Evolutionary conservation across 2,797 vertebrate genomes (phyloP).

Genomic region (Neosilurus mollespiculum): DNA sequence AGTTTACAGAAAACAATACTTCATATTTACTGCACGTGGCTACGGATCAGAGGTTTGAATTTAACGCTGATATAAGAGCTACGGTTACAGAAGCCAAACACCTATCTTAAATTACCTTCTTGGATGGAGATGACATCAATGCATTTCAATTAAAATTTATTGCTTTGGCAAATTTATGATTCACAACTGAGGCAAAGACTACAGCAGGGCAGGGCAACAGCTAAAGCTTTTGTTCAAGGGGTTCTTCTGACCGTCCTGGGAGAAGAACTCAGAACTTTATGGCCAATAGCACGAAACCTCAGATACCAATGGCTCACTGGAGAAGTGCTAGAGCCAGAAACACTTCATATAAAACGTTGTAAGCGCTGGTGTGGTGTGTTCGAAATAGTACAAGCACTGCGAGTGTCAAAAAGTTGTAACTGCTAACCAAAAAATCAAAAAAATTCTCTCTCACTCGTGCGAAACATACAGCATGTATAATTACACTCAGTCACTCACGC

Average conservation of each 20-base stretch:
- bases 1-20: not conserved
- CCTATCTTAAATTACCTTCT: conserved; percentile 21
- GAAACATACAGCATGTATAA: not conserved
- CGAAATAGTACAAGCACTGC: not conserved
- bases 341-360: not conserved
- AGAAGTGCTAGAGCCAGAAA: not conserved
- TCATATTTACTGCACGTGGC: not conserved
- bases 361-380: not conserved
- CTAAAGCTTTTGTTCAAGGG: not conserved
- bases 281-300: not conserved
- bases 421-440: no score
- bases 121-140: conserved; percentile 8
- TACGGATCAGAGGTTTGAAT: not conserved
- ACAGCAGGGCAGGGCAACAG: not conserved
- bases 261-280: not conserved
- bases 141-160: not conserved
- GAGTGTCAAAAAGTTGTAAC: not conserved
- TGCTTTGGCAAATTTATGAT: not conserved
- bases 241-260: not conserved
- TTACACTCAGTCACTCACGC: no score
- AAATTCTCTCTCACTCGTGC: not conserved
- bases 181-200: not conserved
- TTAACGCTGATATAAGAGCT: not conserved
- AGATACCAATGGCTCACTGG: not conserved
- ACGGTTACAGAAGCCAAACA: conserved; percentile 9